phyloP scores from a whole-genome alignment of 2,797 vertebrate genomes.

The Helicolenus hilgendorfi region DNA sequence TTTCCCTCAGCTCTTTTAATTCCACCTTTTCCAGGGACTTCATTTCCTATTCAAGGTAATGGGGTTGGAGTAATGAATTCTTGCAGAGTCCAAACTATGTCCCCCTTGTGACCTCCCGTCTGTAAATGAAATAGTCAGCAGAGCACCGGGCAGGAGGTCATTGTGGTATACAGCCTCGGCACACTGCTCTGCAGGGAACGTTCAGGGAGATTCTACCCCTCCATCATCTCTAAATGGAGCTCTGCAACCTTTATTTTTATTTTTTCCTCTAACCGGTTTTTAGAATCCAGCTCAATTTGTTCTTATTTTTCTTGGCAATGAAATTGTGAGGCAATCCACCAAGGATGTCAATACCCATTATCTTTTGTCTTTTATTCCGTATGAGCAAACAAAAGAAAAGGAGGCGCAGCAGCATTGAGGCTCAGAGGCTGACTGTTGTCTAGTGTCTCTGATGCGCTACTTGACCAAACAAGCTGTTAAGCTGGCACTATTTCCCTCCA shows the following conservation, averaged over 20 bases:
- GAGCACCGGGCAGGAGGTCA: conserved; percentile 74
- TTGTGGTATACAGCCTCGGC: conserved; percentile 54
- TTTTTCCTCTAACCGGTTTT: conserved; percentile 28
- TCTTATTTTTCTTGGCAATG: conserved; percentile 63
- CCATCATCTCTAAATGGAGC: conserved; percentile 71
- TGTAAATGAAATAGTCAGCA: conserved; percentile 86
- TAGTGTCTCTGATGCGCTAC: conserved; percentile 61
- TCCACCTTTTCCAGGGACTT: conserved; percentile 71
- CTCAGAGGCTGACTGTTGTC: conserved; percentile 44
- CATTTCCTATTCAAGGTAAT: conserved; percentile 85
- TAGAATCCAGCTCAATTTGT: conserved; percentile 59
- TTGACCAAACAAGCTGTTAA: conserved; percentile 72
- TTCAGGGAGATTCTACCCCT: conserved; percentile 55
- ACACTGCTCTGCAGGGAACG: conserved; percentile 60
- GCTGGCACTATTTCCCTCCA: conserved; percentile 43
- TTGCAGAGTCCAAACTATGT: conserved; percentile 76
- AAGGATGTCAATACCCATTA: conserved; percentile 70
- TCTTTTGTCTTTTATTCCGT: conserved; percentile 60
- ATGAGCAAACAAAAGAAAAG: conserved; percentile 62
- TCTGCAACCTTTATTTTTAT: conserved; percentile 47
- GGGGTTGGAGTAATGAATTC: conserved; percentile 82
- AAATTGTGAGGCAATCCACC: conserved; percentile 61
- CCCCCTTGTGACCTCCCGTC: conserved; percentile 80
- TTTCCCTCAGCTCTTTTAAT: conserved; percentile 73
- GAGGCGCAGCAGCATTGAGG: conserved; percentile 26